These are phyloP conservation scores for Carcinoscorpius rotundicauda DNA, from an alignment of 1,140 invertebrate species.

Conservation along the genomic window DNA sequence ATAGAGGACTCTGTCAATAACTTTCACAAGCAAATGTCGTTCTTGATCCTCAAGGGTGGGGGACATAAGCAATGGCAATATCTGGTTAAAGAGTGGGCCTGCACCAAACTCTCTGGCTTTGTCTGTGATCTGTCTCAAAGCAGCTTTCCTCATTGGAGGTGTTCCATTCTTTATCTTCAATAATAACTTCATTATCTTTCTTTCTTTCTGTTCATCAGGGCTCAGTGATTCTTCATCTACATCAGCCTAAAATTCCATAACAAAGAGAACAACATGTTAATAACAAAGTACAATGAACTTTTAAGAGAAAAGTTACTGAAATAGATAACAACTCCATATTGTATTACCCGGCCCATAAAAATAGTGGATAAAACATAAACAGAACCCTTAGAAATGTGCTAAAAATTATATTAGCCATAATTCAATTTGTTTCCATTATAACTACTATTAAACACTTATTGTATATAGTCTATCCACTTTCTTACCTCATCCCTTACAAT, in stretches of 20 bases:
- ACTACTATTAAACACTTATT: too few species aligned
- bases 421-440: too few species aligned
- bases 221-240: slow-evolving; percentile 92
- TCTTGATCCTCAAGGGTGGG: slow-evolving; percentile 99
- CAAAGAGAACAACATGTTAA: neutral
- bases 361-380: too few species aligned
- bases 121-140: slow-evolving; percentile 93
- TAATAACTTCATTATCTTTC: slow-evolving; percentile 97
- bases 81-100: slow-evolving; percentile 97
- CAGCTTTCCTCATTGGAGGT: slow-evolving; percentile 97
- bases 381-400: too few species aligned
- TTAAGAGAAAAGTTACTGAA: neutral
- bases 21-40: slow-evolving; percentile 97
- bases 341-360: too few species aligned
- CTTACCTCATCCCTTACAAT: too few species aligned
- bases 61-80: slow-evolving; percentile 95
- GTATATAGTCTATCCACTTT: too few species aligned
- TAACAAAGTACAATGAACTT: neutral
- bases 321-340: too few species aligned
- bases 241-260: slow-evolving; percentile 48
- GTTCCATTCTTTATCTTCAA: slow-evolving; percentile 99
- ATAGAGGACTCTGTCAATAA: slow-evolving; percentile 96
- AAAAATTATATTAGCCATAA: too few species aligned
- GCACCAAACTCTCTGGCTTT: slow-evolving; percentile 97
- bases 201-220: slow-evolving; percentile 94